phyloP scores from a whole-genome alignment of 2,797 vertebrate genomes.

The Serranus cabrilla region DNA sequence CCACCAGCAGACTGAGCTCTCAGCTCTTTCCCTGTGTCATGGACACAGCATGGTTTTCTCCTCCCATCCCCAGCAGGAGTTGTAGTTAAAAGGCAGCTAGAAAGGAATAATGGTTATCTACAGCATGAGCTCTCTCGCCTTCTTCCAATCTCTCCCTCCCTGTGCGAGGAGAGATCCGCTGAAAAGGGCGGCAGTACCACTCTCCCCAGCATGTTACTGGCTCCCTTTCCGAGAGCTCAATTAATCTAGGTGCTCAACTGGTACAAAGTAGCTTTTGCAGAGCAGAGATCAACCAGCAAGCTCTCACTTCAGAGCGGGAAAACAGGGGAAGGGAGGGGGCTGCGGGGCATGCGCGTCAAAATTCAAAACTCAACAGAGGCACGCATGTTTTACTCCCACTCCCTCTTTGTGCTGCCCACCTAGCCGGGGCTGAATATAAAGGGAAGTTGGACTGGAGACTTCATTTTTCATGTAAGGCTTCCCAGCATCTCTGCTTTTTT shows the following conservation, averaged over 20 bases:
- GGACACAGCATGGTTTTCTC: conserved; percentile 41
- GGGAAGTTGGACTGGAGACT: conserved; percentile 57
- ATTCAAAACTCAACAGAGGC: conserved; percentile 71
- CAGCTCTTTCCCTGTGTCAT: conserved; percentile 14
- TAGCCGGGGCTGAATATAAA: conserved; percentile 60
- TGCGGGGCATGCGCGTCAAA: conserved; percentile 59
- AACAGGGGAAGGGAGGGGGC: conserved; percentile 44
- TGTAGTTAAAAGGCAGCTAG: conserved; percentile 60
- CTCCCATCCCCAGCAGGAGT: conserved; percentile 53
- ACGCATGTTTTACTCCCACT: conserved; percentile 58
- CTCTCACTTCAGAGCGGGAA: conserved; percentile 55
- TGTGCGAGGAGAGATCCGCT: conserved; percentile 57
- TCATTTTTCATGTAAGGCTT: conserved; percentile 40
- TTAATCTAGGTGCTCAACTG: conserved; percentile 77
- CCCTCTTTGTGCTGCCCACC: conserved; percentile 67
- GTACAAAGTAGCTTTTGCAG: conserved; percentile 59
- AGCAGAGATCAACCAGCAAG: conserved; percentile 53
- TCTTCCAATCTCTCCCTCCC: conserved; percentile 50
- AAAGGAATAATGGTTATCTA: conserved; percentile 53
- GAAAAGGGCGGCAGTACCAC: conserved; percentile 56
- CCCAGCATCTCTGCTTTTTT: conserved; percentile 26
- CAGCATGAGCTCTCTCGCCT: conserved; percentile 50
- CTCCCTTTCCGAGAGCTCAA: conserved; percentile 63
- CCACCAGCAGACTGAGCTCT: conserved; percentile 13
- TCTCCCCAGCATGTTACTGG: conserved; percentile 50